These are phyloP conservation scores for Oryzaephilus surinamensis DNA, from an alignment of 1,140 invertebrate genomes.

Conservation along the genomic window DNA sequence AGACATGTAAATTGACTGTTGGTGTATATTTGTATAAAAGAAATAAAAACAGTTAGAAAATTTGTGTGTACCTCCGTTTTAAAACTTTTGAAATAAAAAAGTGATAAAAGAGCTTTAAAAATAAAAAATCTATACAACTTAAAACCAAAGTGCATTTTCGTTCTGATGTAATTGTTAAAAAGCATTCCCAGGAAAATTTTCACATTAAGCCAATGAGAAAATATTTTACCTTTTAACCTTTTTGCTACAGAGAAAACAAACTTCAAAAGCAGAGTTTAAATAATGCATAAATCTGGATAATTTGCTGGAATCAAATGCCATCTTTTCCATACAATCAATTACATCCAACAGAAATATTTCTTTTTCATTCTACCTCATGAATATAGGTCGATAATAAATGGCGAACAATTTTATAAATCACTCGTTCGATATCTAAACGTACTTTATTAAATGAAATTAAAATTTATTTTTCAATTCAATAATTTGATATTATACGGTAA, in stretches of 20 bases:
- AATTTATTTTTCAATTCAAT: slow-evolving; percentile 11
- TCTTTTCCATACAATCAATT: slow-evolving; percentile 30
- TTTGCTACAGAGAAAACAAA: slow-evolving; percentile 2
- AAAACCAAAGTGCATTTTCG: no score
- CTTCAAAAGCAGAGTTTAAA: slow-evolving; percentile 18
- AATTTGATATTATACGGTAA: no score
- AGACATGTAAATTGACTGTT: no score
- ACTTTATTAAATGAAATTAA: slow-evolving; percentile 25
- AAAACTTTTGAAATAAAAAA: no score
- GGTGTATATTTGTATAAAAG: no score
- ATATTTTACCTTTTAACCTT: slow-evolving; percentile 6
- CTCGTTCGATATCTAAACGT: slow-evolving; percentile 19
- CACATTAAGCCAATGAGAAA: neutral
- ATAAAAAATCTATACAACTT: no score
- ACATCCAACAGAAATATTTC: slow-evolving; percentile 21
- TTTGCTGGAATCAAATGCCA: slow-evolving; percentile 26
- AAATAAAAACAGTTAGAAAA: no score
- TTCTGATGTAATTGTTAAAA: no score
- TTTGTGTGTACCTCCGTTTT: no score
- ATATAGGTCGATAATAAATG: slow-evolving; percentile 27
- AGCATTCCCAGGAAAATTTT: no score
- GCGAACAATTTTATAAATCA: slow-evolving; percentile 27
- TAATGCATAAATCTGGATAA: slow-evolving; percentile 25
- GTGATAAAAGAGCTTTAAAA: no score
- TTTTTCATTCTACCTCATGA: slow-evolving; percentile 24